phyloP scores from a whole-genome alignment of 2,113 vertebrate genomes.

The Fulica atra region DNA sequence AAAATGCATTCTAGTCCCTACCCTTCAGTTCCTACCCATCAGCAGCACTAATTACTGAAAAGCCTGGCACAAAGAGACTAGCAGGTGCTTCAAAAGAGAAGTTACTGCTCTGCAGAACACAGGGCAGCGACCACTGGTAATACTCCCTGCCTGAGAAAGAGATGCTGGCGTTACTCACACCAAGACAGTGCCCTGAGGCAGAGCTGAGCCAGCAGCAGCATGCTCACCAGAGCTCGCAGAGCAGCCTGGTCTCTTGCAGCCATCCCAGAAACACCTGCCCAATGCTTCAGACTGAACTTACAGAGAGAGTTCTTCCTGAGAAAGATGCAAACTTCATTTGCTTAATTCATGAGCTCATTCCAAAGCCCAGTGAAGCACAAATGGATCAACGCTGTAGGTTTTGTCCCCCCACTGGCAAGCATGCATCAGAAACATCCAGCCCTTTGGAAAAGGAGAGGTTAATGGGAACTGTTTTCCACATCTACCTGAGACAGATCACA shows the following conservation, averaged over 20 bases:
- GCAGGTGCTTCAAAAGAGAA: background rate
- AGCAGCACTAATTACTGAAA: background rate
- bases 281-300: background rate
- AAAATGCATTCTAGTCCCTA: background rate
- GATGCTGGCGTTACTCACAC: background rate
- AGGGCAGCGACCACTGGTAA: background rate
- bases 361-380: background rate
- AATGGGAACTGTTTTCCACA: background rate
- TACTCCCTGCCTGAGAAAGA: background rate
- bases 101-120: background rate
- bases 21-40: background rate
- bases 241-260: background rate
- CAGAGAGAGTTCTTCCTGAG: background rate
- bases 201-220: background rate
- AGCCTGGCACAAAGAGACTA: background rate
- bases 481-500: background rate
- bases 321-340: background rate
- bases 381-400: background rate
- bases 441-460: background rate
- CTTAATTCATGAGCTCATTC: background rate
- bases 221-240: background rate
- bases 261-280: background rate
- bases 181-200: fast-evolving
- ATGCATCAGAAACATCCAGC: background rate
- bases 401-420: background rate